phyloP scores from a whole-genome alignment of 2,888 invertebrate genomes.

The Drosophila testacea region DNA sequence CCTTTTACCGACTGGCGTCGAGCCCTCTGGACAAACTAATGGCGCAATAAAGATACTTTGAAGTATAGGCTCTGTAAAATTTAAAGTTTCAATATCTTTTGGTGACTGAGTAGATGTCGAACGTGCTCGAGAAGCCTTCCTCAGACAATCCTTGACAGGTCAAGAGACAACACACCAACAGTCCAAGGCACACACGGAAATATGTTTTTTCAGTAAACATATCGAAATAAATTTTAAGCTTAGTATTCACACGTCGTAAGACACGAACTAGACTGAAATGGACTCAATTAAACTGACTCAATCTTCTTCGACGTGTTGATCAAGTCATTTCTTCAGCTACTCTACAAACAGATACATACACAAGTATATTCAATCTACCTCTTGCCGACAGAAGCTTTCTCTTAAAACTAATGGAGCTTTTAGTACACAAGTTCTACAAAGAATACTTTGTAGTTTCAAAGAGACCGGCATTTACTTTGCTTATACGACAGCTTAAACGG shows the following conservation, averaged over 20 bases:
- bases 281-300: slow-evolving; percentile 23
- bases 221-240: neutral
- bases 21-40: neutral
- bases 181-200: slow-evolving; percentile 12
- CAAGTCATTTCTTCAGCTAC: slow-evolving; percentile 20
- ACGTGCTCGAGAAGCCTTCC: too few relatives aligned
- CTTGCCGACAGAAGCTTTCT: slow-evolving; percentile 3
- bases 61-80: neutral
- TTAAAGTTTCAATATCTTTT: neutral
- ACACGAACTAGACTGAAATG: neutral
- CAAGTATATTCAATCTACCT: neutral
- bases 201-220: slow-evolving; percentile 12
- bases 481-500: too few relatives aligned
- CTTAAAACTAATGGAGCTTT: slow-evolving; percentile 8
- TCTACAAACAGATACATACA: too few relatives aligned
- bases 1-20: neutral
- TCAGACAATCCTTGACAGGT: slow-evolving; percentile 5
- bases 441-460: neutral
- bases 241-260: slow-evolving; percentile 11
- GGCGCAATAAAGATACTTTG: neutral
- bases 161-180: slow-evolving; percentile 29
- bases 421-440: slow-evolving; percentile 4
- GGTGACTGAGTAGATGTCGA: neutral
- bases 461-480: too few relatives aligned
- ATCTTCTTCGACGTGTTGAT: neutral